Conservation (phyloP, 2,797 vertebrate species). For the Arrhamphus sclerolepis region DNA sequence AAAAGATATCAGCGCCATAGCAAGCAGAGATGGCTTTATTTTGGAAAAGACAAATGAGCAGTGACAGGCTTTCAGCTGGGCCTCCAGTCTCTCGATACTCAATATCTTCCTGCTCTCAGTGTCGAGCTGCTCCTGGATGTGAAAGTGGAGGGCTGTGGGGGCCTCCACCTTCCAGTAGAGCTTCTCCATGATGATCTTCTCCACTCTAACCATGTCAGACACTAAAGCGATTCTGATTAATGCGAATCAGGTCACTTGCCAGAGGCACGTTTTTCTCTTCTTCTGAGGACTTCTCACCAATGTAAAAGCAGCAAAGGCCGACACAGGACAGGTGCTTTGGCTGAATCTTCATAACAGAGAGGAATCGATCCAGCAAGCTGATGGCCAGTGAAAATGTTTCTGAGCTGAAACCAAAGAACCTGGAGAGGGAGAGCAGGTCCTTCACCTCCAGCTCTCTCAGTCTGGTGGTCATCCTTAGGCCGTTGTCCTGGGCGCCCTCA, state of each 20-base stretch:
- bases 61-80: conserved; percentile 94
- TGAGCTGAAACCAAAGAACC: conserved; percentile 92
- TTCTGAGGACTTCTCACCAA: conserved; percentile 90
- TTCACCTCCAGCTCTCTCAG: conserved; percentile 93
- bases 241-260: conserved; percentile 91
- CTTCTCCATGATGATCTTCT: conserved; percentile 95
- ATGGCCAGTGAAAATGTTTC: conserved; percentile 93
- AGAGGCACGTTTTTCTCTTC: conserved; percentile 93
- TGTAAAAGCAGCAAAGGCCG: conserved; percentile 94
- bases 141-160: conserved; percentile 90
- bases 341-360: conserved; percentile 97
- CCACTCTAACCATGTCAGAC: conserved; percentile 97
- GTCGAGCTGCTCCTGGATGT: conserved; percentile 83
- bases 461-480: conserved; percentile 90
- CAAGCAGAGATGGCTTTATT: conserved; percentile 94
- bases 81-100: conserved; percentile 91
- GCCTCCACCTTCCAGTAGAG: conserved; percentile 91
- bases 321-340: conserved; percentile 95
- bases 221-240: conserved; percentile 94
- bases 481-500: conserved; percentile 89
- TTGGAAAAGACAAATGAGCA: conserved; percentile 94
- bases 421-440: conserved; percentile 92
- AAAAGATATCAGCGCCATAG: conserved; percentile 85
- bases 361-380: conserved; percentile 92
- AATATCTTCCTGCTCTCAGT: conserved; percentile 85